Base-by-base conservation (phyloP, 2,113 vertebrate genomes). In the human region DNA sequence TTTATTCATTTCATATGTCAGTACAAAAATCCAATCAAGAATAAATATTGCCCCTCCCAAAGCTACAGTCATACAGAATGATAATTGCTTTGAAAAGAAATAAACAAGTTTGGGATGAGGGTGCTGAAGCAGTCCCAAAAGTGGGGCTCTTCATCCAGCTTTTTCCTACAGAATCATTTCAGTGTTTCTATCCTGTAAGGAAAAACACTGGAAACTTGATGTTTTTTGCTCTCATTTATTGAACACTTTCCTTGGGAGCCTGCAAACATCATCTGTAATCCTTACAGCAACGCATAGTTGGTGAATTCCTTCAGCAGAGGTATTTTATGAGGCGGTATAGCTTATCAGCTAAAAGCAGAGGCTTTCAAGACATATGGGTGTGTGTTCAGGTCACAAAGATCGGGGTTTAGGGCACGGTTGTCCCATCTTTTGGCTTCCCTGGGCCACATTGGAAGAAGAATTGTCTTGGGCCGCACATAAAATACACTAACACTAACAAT, bases 1-100 rank as follows among this genome's bases (percentile, higher is more conserved):
- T 95, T 93, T 97, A 92, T 98, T 97, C 83, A 87, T 97, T 97
- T 98, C 90, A 78, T 73, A 75, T 95, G 93, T 96, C 93, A 81
- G 86, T 87, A 45, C 32, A 96, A 96, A 96, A 97, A 97, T 94
- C 96, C 92, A 97, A 96, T 98, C 96, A 97, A 93, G 96, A 92
- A 55, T 88, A 98, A 96, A 88, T 87, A 87, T 80, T 35, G 27
- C 52, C 45, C 79, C 68, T 97, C 72, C 76, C 87, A 83, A 81
- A 97, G 75, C 70, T 73, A 30, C 64, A 84, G n/a, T 90, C 82
- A 38, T 88, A 80, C 50, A 75, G 80, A 93, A 73, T 88, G 95
- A 93, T 97, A 96, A 97, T 98, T 96, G 94, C 85, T 97, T 88
- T 75, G 45, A 76, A 93, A 97, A 89, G 79, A 94, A 96, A 93